Percentiles rank a stretch among this genome's conserved stretches.
phyloP scores from a whole-genome alignment of 2,113 vertebrate genomes.

The Camelus dromedarius region DNA sequence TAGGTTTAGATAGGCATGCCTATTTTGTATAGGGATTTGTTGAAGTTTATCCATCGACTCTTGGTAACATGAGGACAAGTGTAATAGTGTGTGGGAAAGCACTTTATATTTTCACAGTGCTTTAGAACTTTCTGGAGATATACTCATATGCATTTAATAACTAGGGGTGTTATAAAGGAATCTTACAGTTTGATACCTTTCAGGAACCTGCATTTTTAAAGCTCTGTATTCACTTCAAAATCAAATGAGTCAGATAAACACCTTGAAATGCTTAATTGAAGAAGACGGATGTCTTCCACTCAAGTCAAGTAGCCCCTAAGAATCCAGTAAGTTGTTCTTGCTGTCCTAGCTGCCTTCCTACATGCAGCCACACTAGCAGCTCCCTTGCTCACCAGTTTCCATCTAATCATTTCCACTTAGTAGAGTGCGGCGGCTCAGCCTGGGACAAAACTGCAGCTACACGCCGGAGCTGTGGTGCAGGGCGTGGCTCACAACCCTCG shows the following conservation, averaged over 20 bases:
- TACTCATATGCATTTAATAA: background rate
- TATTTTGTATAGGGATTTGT: background rate
- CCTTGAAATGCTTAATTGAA: background rate
- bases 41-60: background rate
- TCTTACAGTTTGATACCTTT: background rate
- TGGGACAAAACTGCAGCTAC: background rate
- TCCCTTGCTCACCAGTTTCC: background rate
- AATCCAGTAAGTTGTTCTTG: background rate
- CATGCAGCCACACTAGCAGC: background rate
- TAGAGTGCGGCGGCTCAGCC: background rate
- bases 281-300: background rate
- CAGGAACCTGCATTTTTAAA: constrained; percentile 19
- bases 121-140: background rate
- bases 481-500: background rate
- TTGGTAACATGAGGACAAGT: background rate
- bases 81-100: background rate
- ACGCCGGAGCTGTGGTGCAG: background rate
- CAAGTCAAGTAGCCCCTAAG: background rate
- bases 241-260: background rate
- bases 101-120: background rate
- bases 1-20: background rate
- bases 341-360: background rate
- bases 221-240: background rate
- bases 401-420: background rate
- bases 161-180: background rate